phyloP scores from a whole-genome alignment of 2,888 invertebrate genomes.

The Helicoverpa assulta region DNA sequence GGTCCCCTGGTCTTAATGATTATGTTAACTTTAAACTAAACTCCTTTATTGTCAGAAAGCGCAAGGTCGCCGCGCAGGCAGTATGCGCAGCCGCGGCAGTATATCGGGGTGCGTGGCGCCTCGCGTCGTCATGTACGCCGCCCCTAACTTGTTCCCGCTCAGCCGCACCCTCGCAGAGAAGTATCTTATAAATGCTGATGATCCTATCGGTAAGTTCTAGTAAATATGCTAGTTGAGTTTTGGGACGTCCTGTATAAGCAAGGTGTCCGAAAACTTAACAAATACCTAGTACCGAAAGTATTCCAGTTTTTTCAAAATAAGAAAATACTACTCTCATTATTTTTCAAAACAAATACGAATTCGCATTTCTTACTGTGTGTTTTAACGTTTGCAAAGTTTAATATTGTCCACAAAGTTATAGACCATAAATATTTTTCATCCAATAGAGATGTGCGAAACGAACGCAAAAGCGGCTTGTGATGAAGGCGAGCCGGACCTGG shows the following conservation, averaged over 20 bases:
- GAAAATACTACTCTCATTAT: no score
- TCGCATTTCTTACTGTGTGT: no score
- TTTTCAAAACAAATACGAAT: no score
- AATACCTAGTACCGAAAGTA: no score
- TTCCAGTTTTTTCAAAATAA: no score
- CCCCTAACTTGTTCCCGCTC: conserved; percentile 94
- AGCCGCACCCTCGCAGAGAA: conserved; percentile 95
- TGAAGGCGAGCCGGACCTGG: conserved; percentile 94
- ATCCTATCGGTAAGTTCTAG: conserved; percentile 80
- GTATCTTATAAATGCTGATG: conserved; percentile 92
- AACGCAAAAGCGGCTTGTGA: conserved; percentile 95
- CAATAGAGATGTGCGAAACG: conserved; percentile 93
- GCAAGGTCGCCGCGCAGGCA: conserved; percentile 85
- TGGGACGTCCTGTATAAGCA: no score
- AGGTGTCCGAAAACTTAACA: no score
- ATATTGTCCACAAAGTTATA: background rate
- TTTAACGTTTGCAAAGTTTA: background rate
- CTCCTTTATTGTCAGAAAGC: conserved; percentile 77
- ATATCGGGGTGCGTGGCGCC: conserved; percentile 88
- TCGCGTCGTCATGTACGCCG: conserved; percentile 93
- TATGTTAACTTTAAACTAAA: no score
- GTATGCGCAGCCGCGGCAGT: conserved; percentile 85
- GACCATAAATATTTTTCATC: background rate
- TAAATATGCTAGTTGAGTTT: no score
- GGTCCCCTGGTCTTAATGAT: background rate